These are phyloP conservation scores for Drosophila rhopaloa DNA, from an alignment of 1,140 invertebrate species.

Conservation along the genomic window DNA sequence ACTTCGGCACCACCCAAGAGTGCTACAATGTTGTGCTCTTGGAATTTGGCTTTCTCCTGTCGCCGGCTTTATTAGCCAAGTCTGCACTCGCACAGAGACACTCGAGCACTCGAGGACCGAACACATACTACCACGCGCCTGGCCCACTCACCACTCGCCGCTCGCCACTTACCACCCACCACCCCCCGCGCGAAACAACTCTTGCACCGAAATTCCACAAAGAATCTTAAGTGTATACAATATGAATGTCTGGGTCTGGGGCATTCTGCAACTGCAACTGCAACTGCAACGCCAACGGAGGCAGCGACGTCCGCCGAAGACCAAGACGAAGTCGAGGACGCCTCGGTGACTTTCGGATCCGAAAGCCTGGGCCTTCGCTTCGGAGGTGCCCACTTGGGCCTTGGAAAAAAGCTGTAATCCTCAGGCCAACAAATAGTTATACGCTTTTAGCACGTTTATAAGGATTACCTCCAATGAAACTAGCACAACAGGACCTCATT, in stretches of 20 bases:
- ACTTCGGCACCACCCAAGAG: conserved; percentile 57
- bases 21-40: conserved; percentile 74
- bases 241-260: conserved; percentile 80
- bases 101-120: conserved; percentile 1
- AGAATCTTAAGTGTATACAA: conserved; percentile 78
- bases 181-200: conserved; percentile 20
- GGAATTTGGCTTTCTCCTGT: conserved; percentile 80
- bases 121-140: conserved; percentile 2
- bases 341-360: conserved; percentile 53
- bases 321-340: conserved; percentile 29
- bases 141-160: conserved; percentile 22
- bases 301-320: conserved; percentile 23
- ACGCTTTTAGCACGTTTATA: too few relatives aligned
- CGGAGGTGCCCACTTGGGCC: conserved; percentile 12
- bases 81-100: conserved; percentile 42
- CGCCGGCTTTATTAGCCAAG: conserved; percentile 81
- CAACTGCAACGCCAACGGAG: conserved; percentile 33
- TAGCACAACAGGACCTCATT: too few relatives aligned
- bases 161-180: conserved; percentile 5
- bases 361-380: conserved; percentile 21
- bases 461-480: too few relatives aligned
- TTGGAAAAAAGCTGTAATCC: background rate
- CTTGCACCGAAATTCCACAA: conserved; percentile 77
- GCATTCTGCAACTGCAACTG: conserved; percentile 48
- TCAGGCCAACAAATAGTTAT: too few relatives aligned